Evolutionary conservation across 2,797 vertebrate species (phyloP).

Genomic region (Amphiprion clarkii): DNA sequence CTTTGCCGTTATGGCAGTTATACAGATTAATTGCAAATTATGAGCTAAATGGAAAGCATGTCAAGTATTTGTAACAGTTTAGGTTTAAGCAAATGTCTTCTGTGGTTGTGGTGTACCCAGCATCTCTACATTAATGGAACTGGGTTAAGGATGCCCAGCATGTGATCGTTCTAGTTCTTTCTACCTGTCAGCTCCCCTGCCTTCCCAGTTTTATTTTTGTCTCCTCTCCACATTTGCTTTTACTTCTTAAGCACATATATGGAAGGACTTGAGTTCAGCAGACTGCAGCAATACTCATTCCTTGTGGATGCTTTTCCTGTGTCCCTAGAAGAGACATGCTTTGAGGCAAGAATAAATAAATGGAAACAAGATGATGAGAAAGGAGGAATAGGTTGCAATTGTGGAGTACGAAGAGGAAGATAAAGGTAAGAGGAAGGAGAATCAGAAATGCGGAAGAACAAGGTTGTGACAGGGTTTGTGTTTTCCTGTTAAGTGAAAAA

Average conservation of each 20-base stretch:
- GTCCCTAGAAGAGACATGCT: background rate
- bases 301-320: background rate
- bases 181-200: conserved; percentile 47
- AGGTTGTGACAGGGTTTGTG: background rate
- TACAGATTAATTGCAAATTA: background rate
- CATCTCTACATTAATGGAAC: background rate
- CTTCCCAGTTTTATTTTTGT: conserved; percentile 14
- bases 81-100: background rate
- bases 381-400: no score
- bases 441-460: conserved; percentile 1
- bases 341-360: background rate
- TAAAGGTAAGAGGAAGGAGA: background rate
- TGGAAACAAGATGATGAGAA: background rate
- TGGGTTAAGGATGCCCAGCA: conserved; percentile 36
- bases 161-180: background rate
- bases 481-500: background rate
- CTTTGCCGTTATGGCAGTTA: background rate
- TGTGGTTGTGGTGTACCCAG: background rate
- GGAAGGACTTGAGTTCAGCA: background rate
- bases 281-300: background rate
- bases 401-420: no score
- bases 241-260: background rate
- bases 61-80: background rate
- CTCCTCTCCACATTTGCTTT: background rate
- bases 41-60: background rate